phyloP scores from a whole-genome alignment of 1,140 invertebrate species.

The Habropoda laboriosa region DNA sequence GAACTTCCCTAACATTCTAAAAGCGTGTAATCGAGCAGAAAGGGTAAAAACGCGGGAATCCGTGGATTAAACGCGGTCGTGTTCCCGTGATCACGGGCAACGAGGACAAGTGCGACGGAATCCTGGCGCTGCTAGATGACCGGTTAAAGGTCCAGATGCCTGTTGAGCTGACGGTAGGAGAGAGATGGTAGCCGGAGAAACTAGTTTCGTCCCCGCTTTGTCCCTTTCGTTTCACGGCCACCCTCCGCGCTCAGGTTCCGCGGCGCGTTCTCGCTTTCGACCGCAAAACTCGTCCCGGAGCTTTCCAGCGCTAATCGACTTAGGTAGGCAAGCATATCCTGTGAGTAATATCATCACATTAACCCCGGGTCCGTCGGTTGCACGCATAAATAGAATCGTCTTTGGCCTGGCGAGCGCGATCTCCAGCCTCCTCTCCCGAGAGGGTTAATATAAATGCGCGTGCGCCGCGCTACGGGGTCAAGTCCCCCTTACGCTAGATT shows the following conservation, averaged over 20 bases:
- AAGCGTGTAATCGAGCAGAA: background rate
- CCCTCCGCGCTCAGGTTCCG: slow-evolving; percentile 55
- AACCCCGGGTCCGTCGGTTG: slow-evolving; percentile 70
- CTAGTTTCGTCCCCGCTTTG: slow-evolving; percentile 63
- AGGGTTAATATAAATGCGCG: slow-evolving; percentile 64
- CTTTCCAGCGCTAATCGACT: slow-evolving; percentile 71
- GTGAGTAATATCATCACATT: slow-evolving; percentile 76
- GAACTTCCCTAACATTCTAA: background rate
- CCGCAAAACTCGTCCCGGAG: slow-evolving; percentile 68
- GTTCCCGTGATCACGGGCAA: background rate
- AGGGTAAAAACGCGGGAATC: background rate
- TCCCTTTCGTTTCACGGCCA: slow-evolving; percentile 60
- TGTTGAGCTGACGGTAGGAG: background rate
- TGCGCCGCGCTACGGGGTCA: slow-evolving; percentile 50
- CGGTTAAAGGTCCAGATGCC: slow-evolving; percentile 55
- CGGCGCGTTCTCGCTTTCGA: slow-evolving; percentile 55
- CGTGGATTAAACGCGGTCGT: background rate
- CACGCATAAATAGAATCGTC: slow-evolving; percentile 77
- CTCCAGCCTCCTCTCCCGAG: slow-evolving; percentile 58
- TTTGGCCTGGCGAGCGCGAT: slow-evolving; percentile 69
- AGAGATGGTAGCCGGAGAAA: slow-evolving; percentile 42
- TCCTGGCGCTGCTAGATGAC: slow-evolving; percentile 53
- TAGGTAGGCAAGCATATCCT: slow-evolving; percentile 71
- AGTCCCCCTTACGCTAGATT: slow-evolving; percentile 53
- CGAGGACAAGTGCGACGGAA: slow-evolving; percentile 35